phyloP scores from a whole-genome alignment of 2,888 invertebrate genomes.

The Athrips mouffetella region DNA sequence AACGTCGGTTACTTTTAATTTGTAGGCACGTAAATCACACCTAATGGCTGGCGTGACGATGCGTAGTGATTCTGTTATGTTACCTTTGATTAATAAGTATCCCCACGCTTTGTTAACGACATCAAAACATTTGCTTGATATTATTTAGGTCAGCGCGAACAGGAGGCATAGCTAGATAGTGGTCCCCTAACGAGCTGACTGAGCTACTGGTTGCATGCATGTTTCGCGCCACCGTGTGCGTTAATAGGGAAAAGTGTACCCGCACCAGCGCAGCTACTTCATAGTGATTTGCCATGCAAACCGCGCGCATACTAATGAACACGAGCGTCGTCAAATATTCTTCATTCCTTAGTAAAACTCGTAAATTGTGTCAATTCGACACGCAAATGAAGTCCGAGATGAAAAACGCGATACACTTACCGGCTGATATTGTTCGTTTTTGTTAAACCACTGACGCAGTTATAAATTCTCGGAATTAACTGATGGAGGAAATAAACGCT shows the following conservation, averaged over 20 bases:
- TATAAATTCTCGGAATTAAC: not conserved
- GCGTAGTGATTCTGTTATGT: no score
- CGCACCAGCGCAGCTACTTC: conserved; percentile 25
- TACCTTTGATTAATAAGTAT: no score
- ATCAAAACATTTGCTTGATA: not conserved
- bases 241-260: conserved; percentile 24
- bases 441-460: no score
- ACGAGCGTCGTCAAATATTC: conserved; percentile 8
- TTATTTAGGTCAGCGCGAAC: conserved; percentile 8
- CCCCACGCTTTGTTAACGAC: no score
- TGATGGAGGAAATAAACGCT: no score
- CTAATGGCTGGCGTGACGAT: no score
- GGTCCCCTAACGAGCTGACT: conserved; percentile 8
- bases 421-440: no score
- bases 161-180: conserved; percentile 11
- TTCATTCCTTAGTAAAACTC: conserved; percentile 6
- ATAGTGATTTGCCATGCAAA: conserved; percentile 26
- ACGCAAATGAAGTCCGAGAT: conserved; percentile 7
- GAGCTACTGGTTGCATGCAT: conserved; percentile 12
- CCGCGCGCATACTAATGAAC: conserved; percentile 26
- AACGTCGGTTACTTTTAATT: no score
- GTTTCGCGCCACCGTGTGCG: conserved; percentile 20
- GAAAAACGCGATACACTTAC: not conserved
- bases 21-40: no score
- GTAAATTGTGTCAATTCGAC: conserved; percentile 1